phyloP scores from a whole-genome alignment of 2,888 invertebrate species.

The Pseudanteris insignis region DNA sequence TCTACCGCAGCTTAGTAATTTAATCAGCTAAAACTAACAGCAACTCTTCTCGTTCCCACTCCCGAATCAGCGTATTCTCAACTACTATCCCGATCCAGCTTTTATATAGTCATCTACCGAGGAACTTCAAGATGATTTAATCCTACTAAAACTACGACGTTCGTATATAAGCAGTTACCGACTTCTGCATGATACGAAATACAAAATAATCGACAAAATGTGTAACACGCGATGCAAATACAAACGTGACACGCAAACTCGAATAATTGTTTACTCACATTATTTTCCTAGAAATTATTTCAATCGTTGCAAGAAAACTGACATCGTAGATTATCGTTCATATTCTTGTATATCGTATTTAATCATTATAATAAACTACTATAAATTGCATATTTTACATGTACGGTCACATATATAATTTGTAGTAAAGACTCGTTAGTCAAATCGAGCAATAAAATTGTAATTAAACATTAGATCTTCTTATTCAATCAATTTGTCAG shows the following conservation, averaged over 20 bases:
- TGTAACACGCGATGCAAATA: slow-evolving; percentile 33
- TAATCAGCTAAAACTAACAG: slow-evolving; percentile 67
- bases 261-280: slow-evolving; percentile 10
- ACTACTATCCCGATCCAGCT: slow-evolving; percentile 44
- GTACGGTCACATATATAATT: too few species aligned
- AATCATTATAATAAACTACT: too few species aligned
- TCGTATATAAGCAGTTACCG: slow-evolving; percentile 56
- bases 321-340: background rate
- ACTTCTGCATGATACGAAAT: slow-evolving; percentile 50
- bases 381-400: too few species aligned
- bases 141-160: slow-evolving; percentile 63
- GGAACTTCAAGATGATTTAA: slow-evolving; percentile 64
- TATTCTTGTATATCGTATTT: too few species aligned
- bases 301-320: slow-evolving; percentile 1
- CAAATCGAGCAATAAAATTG: too few species aligned
- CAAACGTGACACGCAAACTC: slow-evolving; percentile 31
- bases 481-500: too few species aligned
- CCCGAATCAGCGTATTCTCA: slow-evolving; percentile 45
- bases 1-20: slow-evolving; percentile 64
- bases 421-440: too few species aligned
- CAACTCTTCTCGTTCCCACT: slow-evolving; percentile 49
- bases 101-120: slow-evolving; percentile 52
- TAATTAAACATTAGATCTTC: too few species aligned
- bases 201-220: slow-evolving; percentile 59
- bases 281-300: slow-evolving; percentile 9